Evolutionary conservation across 2,797 vertebrate species (phyloP), one percentile per base, ranked within the genome.

Genomic region (Phaenicophaeus curvirostris): DNA sequence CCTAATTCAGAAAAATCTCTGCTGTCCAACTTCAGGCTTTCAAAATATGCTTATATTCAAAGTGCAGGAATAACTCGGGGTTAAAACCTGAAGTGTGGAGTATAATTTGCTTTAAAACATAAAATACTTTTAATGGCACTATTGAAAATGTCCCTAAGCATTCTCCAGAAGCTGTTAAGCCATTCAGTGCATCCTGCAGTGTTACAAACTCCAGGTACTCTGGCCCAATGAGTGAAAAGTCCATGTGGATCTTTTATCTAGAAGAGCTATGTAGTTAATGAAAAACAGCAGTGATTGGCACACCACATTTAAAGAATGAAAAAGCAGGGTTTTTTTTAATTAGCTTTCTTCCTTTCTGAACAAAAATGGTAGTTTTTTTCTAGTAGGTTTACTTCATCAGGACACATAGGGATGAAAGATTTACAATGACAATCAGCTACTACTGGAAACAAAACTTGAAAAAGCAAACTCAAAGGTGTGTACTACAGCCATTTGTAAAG

Each of bases 131-230:
- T 63, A 96, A 93, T 84, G 51, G 76, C 11, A 28, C 57, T 75
- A 78, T 3, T 86, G 69, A 84, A 95, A 86, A 66, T 53, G 51
- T 42, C 76, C 67, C 48, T 78, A 89, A 94, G 85, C 15, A 2
- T 72, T 81, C 93, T 93, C 76, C 85, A 85, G 82, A 93, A 93
- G 62, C 87, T 88, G 33, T 85, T 81, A 95, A 89, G 69, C 69
- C 55, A 88, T 92, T 94, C 92, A 94, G 0, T 63, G 73, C 59
- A 54, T 89, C 92, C 91, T 87, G 92, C 69, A 87, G 75, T 33
- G 51, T 77, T 80, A 61, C 39, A 89, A 93, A 91, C 35, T 78
- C 51, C 37, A 53, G 0, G 2, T 80, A 41, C 37, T 65, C 46
- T 62, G 68, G 51, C 51, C 82, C 50, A 55, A 20, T 25, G 13